Conservation (phyloP, 2,113 vertebrate species). For the Phaethornis superciliosus region DNA sequence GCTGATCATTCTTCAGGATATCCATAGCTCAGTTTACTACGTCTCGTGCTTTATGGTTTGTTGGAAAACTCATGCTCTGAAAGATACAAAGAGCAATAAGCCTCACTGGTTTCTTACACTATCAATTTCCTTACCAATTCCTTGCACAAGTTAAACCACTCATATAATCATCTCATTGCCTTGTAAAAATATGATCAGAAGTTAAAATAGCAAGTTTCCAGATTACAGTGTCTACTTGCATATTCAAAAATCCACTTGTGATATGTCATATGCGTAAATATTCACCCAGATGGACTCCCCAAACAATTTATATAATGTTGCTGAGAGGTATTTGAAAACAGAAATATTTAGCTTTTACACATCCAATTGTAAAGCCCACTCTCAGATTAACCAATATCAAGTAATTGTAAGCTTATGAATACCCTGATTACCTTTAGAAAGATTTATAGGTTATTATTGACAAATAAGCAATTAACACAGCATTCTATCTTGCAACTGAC, state of each 20-base stretch:
- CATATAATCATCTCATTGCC: not conserved
- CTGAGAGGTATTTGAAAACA: not conserved
- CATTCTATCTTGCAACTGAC: not conserved
- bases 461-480: not conserved
- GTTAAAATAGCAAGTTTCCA: not conserved
- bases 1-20: not conserved
- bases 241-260: not conserved
- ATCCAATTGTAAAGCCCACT: not conserved
- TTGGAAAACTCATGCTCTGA: not conserved
- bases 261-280: not conserved
- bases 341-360: not conserved
- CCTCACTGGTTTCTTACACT: not conserved
- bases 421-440: not conserved
- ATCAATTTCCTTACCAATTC: not conserved
- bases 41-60: accelerated
- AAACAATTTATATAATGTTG: not conserved
- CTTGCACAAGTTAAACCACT: not conserved
- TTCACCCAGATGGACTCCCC: not conserved
- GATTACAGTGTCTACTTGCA: not conserved
- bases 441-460: not conserved
- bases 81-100: not conserved
- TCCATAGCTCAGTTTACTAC: too few species aligned
- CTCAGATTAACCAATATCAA: not conserved
- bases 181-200: not conserved
- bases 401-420: not conserved